These are phyloP conservation scores for Erythrocebus patas DNA, from an alignment of 2,113 vertebrate species.

Conservation along the genomic window DNA sequence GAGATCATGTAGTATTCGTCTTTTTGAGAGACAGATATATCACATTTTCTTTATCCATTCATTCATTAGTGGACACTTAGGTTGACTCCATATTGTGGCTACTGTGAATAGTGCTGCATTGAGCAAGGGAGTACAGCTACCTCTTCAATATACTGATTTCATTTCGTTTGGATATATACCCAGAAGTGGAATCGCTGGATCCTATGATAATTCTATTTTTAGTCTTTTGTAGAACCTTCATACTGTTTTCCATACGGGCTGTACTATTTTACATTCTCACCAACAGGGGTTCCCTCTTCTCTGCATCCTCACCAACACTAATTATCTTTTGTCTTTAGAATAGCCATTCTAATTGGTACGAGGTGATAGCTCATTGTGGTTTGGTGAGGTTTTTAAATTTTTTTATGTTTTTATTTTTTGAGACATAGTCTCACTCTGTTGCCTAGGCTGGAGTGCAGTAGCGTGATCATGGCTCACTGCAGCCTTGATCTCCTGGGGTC, in stretches of 20 bases:
- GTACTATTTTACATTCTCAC: not conserved
- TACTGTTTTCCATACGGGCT: not conserved
- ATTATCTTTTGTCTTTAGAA: not conserved
- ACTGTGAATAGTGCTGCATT: not conserved
- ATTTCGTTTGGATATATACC: not conserved
- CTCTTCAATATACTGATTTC: not conserved
- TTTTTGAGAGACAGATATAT: not conserved
- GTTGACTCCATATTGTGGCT: not conserved
- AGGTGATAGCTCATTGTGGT: not conserved
- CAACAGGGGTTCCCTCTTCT: not conserved
- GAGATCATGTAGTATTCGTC: not conserved
- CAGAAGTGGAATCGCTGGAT: not conserved
- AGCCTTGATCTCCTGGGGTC: not conserved
- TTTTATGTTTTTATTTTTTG: not conserved
- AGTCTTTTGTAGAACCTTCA: not conserved
- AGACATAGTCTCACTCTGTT: not conserved
- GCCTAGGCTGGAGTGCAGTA: not conserved
- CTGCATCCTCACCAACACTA: not conserved
- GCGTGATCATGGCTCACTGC: not conserved
- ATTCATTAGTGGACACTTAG: not conserved
- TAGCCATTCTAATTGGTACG: not conserved
- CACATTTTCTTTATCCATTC: not conserved
- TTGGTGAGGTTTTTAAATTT: not conserved
- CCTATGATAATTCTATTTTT: not conserved
- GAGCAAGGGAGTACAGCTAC: not conserved